A percentile compares a stretch with the other conserved stretches of the same genome.
phyloP scores from a whole-genome alignment of 2,797 vertebrate genomes.

The Myotis daubentonii region DNA sequence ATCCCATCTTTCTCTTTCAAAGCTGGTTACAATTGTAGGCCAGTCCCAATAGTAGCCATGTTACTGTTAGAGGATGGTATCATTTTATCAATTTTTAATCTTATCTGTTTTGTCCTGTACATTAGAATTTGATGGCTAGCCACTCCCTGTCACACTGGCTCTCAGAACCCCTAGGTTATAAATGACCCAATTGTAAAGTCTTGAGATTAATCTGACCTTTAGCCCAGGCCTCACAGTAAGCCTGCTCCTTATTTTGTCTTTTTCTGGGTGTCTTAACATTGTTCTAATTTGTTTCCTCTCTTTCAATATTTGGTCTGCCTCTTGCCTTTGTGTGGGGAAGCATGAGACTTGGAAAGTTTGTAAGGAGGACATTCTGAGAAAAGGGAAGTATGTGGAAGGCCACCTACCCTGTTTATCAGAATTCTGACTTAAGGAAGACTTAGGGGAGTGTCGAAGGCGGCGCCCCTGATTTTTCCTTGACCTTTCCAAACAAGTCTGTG shows the following conservation, averaged over 20 bases:
- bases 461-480: too few species aligned
- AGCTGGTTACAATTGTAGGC: not conserved
- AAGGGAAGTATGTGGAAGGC: too few species aligned
- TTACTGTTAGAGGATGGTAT: not conserved
- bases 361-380: too few species aligned
- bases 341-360: too few species aligned
- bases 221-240: not conserved
- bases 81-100: constrained; percentile 20
- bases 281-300: constrained; percentile 21
- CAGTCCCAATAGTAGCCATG: not conserved
- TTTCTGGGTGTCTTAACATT: not conserved
- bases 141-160: not conserved
- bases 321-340: not conserved
- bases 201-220: constrained; percentile 43
- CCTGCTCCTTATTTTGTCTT: not conserved
- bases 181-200: not conserved
- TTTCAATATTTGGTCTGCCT: constrained; percentile 2
- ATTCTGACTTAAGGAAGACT: too few species aligned
- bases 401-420: too few species aligned
- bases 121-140: not conserved
- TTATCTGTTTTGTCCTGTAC: not conserved
- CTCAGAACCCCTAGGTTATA: not conserved
- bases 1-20: constrained; percentile 16
- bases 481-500: too few species aligned
- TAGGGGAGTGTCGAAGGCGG: too few species aligned